A percentile compares a stretch with the other conserved stretches of the same genome.
phyloP scores from a whole-genome alignment of 2,888 invertebrate species.

The Dicycla oo region DNA sequence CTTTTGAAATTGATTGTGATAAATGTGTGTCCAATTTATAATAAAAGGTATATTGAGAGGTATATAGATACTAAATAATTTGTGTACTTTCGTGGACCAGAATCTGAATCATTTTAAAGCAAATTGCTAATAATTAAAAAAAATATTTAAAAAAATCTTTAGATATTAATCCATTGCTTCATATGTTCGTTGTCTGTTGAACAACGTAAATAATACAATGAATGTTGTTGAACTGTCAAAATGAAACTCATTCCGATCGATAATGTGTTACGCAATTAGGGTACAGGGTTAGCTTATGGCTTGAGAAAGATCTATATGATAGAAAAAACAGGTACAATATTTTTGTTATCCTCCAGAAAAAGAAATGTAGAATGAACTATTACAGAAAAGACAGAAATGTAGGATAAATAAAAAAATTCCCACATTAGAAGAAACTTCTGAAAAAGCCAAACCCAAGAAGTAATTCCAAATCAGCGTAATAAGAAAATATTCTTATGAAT shows the following conservation, averaged over 20 bases:
- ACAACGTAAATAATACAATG: too few species aligned
- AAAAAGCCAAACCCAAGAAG: neutral
- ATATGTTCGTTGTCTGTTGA: too few species aligned
- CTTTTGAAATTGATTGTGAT: constrained; percentile 28
- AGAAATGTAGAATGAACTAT: neutral
- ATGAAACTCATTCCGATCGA: too few species aligned
- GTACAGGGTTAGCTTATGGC: neutral
- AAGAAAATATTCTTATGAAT: neutral
- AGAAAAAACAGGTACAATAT: neutral
- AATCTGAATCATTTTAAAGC: too few species aligned
- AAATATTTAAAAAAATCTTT: too few species aligned
- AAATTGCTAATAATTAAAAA: too few species aligned
- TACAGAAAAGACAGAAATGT: neutral
- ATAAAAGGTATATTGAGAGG: neutral
- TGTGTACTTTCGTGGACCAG: too few species aligned
- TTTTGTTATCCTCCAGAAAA: neutral
- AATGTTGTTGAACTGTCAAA: too few species aligned
- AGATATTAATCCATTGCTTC: too few species aligned
- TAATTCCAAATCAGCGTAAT: neutral
- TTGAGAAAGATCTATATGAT: neutral
- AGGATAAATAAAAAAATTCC: neutral
- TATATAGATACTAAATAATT: neutral
- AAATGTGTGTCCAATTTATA: constrained; percentile 33
- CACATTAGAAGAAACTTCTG: neutral
- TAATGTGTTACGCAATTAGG: too few species aligned